Base-by-base conservation (phyloP, 2,797 vertebrate genomes). In the Pipistrellus kuhlii region DNA sequence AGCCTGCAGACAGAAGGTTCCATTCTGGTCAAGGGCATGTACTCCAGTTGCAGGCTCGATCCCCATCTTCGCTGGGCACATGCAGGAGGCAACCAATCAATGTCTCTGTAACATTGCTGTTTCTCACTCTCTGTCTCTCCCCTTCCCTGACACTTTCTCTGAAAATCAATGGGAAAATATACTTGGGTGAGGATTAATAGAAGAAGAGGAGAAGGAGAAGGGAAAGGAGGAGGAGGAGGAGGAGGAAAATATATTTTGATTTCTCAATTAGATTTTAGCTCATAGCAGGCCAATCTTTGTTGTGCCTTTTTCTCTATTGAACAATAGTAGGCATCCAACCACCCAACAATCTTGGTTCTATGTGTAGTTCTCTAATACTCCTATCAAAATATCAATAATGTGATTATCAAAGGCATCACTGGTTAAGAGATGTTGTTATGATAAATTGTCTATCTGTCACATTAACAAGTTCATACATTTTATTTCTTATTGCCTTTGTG, bases 261-360 rank as follows among this genome's bases (percentile, higher is more conserved):
- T 92, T 96, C n/a, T 30, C 13, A 68, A 48, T 87, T 84, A 93
- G 30, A 55, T 62, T 84, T 51, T 32, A 51, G 32, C 15, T 94
- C 41, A n/a, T 57, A 30, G 53, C 59, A 30, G 23, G 15, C 5
- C 21, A 48, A 38, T 44, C 12, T 73, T 73, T 83, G 59, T 53
- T 55, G 38, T 46, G n/a, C 0, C 0, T 87, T 89, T 85, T 81
- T 84, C 44, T 83, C n/a, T 73, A 13, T 6, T 46, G 17, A 7
- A 69, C 10, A 66, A 8, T 38, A 90, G 11, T 27, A 86, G 48
- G 8, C 32, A 72, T 76, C 6, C 32, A 94, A 38, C 20, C 2
- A 85, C 64, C 46, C 15, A 87, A 30, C 1, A 35, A 55, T 76
- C 4, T 13, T 64, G 51, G 15, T 73, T 91, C 8, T 9, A 6